Evolutionary conservation across 2,113 vertebrate genomes (phyloP).

Genomic region (Antigone vipio): DNA sequence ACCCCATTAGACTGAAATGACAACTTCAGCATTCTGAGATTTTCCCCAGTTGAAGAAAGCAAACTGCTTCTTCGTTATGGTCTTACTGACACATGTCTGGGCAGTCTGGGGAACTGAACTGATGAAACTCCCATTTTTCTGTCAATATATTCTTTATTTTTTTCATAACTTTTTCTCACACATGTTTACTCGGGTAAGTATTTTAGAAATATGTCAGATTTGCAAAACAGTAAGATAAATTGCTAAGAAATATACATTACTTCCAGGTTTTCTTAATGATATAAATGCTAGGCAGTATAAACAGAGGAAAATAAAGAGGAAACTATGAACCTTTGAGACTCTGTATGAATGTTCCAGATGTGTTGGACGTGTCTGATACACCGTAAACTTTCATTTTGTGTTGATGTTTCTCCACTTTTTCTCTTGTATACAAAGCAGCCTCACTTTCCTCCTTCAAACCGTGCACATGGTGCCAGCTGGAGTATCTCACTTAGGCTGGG

Average conservation of each 20-base stretch:
- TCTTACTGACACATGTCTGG: neutral
- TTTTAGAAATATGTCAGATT: neutral
- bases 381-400: neutral
- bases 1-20: neutral
- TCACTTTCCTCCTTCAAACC: neutral
- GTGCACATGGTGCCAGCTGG: neutral
- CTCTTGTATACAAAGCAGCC: neutral
- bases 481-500: neutral
- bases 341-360: neutral
- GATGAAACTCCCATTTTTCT: neutral
- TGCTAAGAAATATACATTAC: neutral
- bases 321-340: neutral
- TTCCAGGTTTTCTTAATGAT: neutral
- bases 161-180: neutral
- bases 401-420: neutral
- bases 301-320: neutral
- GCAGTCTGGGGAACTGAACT: neutral
- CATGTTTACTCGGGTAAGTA: neutral
- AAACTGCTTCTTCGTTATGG: neutral
- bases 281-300: neutral
- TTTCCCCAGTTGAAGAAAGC: neutral
- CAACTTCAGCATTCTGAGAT: neutral
- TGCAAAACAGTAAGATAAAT: neutral
- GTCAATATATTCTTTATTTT: neutral
- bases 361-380: neutral